Conservation (phyloP, 2,797 vertebrate genomes). For the Propithecus deckenii region DNA sequence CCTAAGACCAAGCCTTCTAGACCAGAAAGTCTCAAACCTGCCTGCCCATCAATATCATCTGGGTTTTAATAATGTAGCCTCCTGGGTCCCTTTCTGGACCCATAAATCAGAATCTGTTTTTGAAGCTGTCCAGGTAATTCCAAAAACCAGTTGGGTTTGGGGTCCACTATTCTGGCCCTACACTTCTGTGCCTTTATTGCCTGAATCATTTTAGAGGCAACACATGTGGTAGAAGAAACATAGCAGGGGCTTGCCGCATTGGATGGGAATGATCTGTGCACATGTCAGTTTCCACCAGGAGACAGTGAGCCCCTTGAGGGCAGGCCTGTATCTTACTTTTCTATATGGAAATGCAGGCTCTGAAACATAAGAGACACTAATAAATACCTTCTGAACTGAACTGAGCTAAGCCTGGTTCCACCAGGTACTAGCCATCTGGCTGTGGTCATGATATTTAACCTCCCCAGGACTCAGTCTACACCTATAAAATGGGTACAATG, state of each 20-base stretch:
- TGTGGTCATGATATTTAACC: not conserved
- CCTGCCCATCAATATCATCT: not conserved
- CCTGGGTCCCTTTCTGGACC: not conserved
- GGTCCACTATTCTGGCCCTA: not conserved
- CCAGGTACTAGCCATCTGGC: not conserved
- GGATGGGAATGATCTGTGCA: not conserved
- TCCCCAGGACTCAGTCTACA: not conserved
- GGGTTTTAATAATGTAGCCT: not conserved
- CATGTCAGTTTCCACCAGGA: not conserved
- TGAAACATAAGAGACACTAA: not conserved
- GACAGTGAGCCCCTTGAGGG: not conserved
- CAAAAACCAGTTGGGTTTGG: not conserved
- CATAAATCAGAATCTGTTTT: not conserved
- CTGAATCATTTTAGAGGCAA: not conserved
- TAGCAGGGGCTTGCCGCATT: not conserved
- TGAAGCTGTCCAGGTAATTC: not conserved
- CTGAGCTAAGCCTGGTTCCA: not conserved
- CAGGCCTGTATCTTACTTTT: not conserved
- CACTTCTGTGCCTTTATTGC: not conserved
- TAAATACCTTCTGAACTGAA: not conserved
- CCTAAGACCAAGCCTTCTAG: not conserved
- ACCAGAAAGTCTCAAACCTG: not conserved
- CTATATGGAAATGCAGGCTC: not conserved
- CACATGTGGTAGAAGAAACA: not conserved
- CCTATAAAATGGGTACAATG: not conserved